Conservation (phyloP, 2,797 vertebrate species). For the Chaenodraco wilsoni region DNA sequence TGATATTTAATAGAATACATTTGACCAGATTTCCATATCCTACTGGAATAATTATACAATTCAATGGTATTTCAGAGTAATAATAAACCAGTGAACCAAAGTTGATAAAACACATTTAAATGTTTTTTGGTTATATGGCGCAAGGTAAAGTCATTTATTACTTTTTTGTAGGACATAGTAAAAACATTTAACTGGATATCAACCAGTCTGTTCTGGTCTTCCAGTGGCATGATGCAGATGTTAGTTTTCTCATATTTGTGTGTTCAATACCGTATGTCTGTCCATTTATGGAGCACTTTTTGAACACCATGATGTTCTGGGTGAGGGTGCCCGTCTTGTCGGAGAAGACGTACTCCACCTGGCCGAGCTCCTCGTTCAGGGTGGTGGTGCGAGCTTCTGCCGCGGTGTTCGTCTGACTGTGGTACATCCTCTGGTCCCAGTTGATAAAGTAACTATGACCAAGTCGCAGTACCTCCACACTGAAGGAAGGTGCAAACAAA, state of each 20-base stretch:
- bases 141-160: too few relatives aligned
- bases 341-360: slow-evolving; percentile 93
- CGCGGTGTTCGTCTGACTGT: slow-evolving; percentile 76
- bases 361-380: slow-evolving; percentile 93
- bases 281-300: slow-evolving; percentile 91
- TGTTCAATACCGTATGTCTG: slow-evolving; percentile 84
- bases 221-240: background rate
- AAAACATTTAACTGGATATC: background rate
- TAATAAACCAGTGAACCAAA: too few relatives aligned
- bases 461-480: slow-evolving; percentile 92
- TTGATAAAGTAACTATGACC: slow-evolving; percentile 96
- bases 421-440: slow-evolving; percentile 94
- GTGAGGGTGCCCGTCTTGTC: slow-evolving; percentile 96
- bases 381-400: slow-evolving; percentile 94
- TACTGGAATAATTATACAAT: background rate
- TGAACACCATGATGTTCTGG: slow-evolving; percentile 96
- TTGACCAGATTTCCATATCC: background rate
- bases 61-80: background rate
- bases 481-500: slow-evolving; percentile 53
- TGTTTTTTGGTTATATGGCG: too few relatives aligned
- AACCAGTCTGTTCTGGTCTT: background rate
- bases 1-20: background rate
- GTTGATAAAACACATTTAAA: too few relatives aligned
- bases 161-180: too few relatives aligned
- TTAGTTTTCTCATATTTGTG: too few relatives aligned